Evolutionary conservation across 2,797 vertebrate species (phyloP).

Genomic region (Parauchenoglanis punctatus): DNA sequence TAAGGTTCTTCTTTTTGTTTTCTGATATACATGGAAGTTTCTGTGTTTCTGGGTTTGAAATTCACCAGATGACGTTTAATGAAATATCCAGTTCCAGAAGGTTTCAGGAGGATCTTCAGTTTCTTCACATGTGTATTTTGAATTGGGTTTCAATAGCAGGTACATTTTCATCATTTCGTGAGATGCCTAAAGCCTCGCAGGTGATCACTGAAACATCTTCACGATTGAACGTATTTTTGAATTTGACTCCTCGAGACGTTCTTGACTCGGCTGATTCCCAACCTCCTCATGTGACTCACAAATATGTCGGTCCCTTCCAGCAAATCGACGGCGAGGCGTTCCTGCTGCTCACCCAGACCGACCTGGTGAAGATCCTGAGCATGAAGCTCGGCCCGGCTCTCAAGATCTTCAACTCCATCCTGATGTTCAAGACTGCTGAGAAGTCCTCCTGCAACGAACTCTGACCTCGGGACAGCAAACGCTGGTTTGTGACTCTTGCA

Average conservation of each 20-base stretch:
- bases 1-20: not conserved
- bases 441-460: constrained; percentile 83
- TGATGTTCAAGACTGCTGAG: constrained; percentile 87
- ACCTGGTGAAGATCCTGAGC: constrained; percentile 88
- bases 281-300: not conserved
- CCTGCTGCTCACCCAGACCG: constrained; percentile 84
- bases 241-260: not conserved
- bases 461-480: constrained; percentile 61
- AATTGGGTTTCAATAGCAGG: not conserved
- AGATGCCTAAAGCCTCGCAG: not conserved
- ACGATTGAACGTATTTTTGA: not conserved
- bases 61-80: not conserved
- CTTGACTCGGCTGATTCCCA: not conserved
- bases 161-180: not conserved
- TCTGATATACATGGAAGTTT: not conserved
- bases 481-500: not conserved
- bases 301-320: constrained; percentile 60
- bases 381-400: constrained; percentile 86
- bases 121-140: not conserved
- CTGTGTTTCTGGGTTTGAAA: not conserved
- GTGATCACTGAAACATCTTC: not conserved
- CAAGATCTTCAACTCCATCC: constrained; percentile 87
- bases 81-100: not conserved
- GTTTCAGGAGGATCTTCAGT: not conserved
- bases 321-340: constrained; percentile 88